Evolutionary conservation across 2,888 invertebrate genomes (phyloP).

Genomic region (Tenthredo amoena): DNA sequence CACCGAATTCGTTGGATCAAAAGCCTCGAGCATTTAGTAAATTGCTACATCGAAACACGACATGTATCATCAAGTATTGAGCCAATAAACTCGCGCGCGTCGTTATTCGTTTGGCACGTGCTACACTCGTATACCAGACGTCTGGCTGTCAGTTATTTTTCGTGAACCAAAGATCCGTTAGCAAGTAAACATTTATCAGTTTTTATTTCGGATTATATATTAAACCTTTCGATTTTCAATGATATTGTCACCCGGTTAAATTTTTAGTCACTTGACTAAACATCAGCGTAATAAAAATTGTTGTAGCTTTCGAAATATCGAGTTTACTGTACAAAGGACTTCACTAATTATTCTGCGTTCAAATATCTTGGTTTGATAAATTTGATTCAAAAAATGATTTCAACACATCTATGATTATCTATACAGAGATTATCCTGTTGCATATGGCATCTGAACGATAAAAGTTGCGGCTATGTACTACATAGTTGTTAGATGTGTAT

Average conservation of each 20-base stretch:
- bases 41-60: conserved; percentile 10
- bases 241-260: background rate
- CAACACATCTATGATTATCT: background rate
- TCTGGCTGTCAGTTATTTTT: conserved; percentile 25
- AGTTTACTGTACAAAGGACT: background rate
- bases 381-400: background rate
- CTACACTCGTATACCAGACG: background rate
- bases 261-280: background rate
- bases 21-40: background rate
- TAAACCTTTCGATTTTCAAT: background rate
- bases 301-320: background rate
- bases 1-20: background rate
- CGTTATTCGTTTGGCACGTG: conserved; percentile 36
- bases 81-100: conserved; percentile 26
- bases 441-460: background rate
- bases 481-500: background rate
- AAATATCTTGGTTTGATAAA: background rate
- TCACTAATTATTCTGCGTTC: background rate
- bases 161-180: background rate
- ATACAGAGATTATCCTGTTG: background rate
- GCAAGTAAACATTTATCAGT: background rate
- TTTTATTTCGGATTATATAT: background rate
- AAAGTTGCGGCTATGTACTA: background rate
- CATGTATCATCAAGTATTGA: conserved; percentile 4
- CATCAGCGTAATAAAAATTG: background rate